Base-by-base conservation (phyloP, 2,113 vertebrate species). In the Cygnus buccinator region DNA sequence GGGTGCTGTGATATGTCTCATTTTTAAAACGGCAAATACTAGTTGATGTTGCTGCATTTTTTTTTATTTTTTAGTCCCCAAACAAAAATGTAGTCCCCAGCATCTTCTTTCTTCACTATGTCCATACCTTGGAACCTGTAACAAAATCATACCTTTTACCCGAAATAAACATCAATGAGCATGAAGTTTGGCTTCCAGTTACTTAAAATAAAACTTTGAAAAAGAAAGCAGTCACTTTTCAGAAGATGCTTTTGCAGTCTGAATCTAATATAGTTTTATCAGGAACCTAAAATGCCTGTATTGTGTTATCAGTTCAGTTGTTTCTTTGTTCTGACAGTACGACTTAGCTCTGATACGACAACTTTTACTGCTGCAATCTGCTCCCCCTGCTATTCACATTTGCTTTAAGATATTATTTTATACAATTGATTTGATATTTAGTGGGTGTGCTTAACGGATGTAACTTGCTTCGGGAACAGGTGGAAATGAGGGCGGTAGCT, bases 401-500 rank as follows among this genome's bases (percentile, higher is more conserved):
- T 78, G n/a, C 25, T 80, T 77, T 70, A 68, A 86, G 20, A 63
- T 57, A 71, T 0, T 75, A 8, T 54, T 83, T 72, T 84, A 37
- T 77, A 85, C 83, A 86, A 78, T 77, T 71, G 92, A 39, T 77
- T 50, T 93, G 90, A 13, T 93, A 75, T 81, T 95, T 91, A 86
- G 88, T 84, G 86, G 86, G 92, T 92, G 86, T 91, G 39, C 62
- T 68, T 58, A 92, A 48, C 0, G 2, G 66, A 68, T 87, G 9
- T 50, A 84, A 61, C 70, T 78, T 50, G 44, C 66, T 58, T 65
- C 12, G 44, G 80, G 86, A 96, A 58, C 84, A 96, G 93, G 96
- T 93, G 91, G 91, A 86, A 96, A 74, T 63, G 93, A 95, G 75
- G 92, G 79, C 59, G 92, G 71, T 86, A 94, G 39, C 73, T 90